Percentiles rank a stretch among this genome's conserved stretches.
Conservation (phyloP, 2,113 vertebrate genomes). For the Hemicordylus capensis region DNA sequence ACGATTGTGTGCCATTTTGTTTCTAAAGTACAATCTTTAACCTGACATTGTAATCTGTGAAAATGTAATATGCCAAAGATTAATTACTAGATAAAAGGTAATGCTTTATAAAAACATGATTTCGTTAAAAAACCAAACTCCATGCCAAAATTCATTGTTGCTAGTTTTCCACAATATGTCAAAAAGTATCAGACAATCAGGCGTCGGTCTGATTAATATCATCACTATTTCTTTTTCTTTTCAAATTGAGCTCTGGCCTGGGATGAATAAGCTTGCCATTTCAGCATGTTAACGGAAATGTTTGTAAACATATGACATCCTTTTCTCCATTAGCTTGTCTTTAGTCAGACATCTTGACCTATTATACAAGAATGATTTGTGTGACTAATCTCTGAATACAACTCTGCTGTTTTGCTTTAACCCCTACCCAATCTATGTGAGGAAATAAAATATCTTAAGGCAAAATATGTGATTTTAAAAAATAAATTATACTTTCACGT, state of each 20-base stretch:
- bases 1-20: background rate
- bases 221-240: conserved; percentile 38
- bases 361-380: conserved; percentile 46
- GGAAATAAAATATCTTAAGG: conserved; percentile 10
- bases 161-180: conserved; percentile 57
- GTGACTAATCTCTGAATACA: conserved; percentile 40
- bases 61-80: conserved; percentile 32
- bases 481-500: background rate
- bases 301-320: conserved; percentile 74
- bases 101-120: conserved; percentile 41
- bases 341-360: conserved; percentile 58
- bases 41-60: conserved; percentile 33
- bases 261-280: conserved; percentile 40
- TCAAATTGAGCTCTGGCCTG: conserved; percentile 46
- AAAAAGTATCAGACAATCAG: conserved; percentile 71
- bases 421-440: background rate
- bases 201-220: conserved; percentile 72
- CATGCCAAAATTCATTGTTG: conserved; percentile 59
- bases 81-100: conserved; percentile 39
- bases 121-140: conserved; percentile 51
- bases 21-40: conserved; percentile 36
- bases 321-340: conserved; percentile 66
- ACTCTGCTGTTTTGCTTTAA: conserved; percentile 43
- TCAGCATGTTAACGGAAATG: conserved; percentile 56
- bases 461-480: background rate